Evolutionary conservation across 1,140 invertebrate genomes (phyloP).

Genomic region (Bradysia coprophila): DNA sequence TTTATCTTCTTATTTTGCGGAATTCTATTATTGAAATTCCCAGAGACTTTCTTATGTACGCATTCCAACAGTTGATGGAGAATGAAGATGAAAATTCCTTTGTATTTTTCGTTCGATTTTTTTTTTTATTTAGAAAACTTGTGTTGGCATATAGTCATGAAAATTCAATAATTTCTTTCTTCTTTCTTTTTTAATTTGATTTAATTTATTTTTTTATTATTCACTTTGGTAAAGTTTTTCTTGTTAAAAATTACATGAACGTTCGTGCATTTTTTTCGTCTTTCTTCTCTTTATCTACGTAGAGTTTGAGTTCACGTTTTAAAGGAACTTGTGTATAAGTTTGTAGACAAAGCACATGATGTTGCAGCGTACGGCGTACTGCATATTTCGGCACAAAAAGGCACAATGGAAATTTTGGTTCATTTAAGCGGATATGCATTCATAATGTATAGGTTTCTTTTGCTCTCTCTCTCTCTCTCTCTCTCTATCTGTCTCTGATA

Average conservation of each 20-base stretch:
- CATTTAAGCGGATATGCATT: too few relatives aligned
- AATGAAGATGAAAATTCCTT: background rate
- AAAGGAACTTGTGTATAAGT: too few relatives aligned
- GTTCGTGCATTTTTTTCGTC: too few relatives aligned
- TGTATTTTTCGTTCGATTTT: background rate
- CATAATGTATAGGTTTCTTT: too few relatives aligned
- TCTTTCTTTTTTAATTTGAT: background rate
- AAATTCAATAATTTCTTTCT: background rate
- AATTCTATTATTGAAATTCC: background rate
- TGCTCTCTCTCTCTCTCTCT: too few relatives aligned
- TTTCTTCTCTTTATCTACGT: too few relatives aligned
- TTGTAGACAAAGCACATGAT: too few relatives aligned
- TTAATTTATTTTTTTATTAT: background rate
- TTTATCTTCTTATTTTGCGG: background rate
- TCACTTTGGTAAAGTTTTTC: background rate
- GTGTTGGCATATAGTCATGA: background rate
- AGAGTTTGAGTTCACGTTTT: too few relatives aligned
- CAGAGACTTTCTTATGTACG: background rate
- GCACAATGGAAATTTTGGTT: too few relatives aligned
- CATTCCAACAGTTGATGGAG: background rate
- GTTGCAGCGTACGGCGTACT: too few relatives aligned
- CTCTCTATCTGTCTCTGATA: too few relatives aligned
- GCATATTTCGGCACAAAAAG: too few relatives aligned
- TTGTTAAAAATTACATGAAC: background rate
- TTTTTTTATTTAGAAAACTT: background rate